Base-by-base conservation (phyloP, 2,888 invertebrate species). In the Xestobium rufovillosum region DNA sequence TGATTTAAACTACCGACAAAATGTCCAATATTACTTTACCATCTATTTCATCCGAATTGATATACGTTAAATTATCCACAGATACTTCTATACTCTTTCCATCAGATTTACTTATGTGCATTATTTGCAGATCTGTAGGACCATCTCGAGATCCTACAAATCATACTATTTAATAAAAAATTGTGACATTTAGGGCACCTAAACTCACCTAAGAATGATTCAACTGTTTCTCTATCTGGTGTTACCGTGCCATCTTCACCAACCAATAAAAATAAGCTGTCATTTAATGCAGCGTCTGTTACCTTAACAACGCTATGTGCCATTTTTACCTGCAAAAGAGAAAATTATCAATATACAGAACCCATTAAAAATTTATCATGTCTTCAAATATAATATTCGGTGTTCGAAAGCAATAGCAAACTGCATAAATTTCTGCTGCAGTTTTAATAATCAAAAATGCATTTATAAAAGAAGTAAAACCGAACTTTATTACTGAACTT, bases 181-280 rank as follows among this genome's bases (percentile, higher is more conserved):
- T 25, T 19, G 37, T 12, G 11, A 32, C 46, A 25, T 28, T 26
- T 43, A 16, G 29, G 31, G 29, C 12, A 32, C 40, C 14, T 38
- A 38, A 36, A 67, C 75, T 75, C 71, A 88, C 88, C 82, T 68
- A 89, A 75, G 47, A 86, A 72, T 52, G 78, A 80, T 53, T 86
- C 81, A 43, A 89, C 73, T 49, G 83, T 79, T 53, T 82, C 79
- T 58, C 82, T 81, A 66, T 89, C 88, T 26, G 85, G 81, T 42
- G 83, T 81, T 45, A 90, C 72, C 42, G 79, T 80, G 52, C 88
- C 88, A 76, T 88, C 87, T 68, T 86, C 84, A 61, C 83, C 83
- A 61, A 88, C 85, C 61, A 89, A 80, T 63, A 90, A 80, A 55
- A 86, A 80, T 60, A 90, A 75, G 57, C 82, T 78, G 59, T 81